phyloP scores from a whole-genome alignment of 2,888 invertebrate genomes.

The Carcina quercana region DNA sequence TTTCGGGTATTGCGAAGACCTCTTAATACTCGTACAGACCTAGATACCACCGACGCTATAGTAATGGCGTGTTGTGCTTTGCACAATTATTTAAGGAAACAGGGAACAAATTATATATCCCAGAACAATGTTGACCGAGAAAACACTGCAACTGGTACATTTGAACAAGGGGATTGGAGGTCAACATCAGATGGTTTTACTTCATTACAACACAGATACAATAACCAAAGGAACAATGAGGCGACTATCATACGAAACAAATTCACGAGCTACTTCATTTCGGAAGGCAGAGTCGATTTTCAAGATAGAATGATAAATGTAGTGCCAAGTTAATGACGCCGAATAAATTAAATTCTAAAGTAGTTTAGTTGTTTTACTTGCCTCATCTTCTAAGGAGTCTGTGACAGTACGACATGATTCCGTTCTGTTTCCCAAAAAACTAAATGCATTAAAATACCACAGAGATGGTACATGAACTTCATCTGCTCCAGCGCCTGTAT shows the following conservation, averaged over 20 bases:
- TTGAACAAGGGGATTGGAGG: not conserved
- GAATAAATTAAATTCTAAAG: not conserved
- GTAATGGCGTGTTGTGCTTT: not conserved
- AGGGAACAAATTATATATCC: not conserved
- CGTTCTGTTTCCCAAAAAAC: not conserved
- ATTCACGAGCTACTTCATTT: not conserved
- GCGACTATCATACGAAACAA: not conserved
- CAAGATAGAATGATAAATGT: not conserved
- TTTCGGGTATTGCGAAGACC: not conserved
- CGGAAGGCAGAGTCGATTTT: not conserved
- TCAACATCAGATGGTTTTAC: not conserved
- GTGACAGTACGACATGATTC: not conserved
- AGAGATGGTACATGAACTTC: no score
- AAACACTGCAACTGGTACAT: not conserved
- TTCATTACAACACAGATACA: not conserved
- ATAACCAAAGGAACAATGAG: not conserved
- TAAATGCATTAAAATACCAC: slow-evolving; percentile 1
- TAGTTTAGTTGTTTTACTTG: not conserved
- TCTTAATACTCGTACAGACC: not conserved
- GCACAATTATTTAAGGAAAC: slow-evolving; percentile 1
- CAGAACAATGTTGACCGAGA: not conserved
- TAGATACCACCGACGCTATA: not conserved
- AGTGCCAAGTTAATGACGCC: not conserved
- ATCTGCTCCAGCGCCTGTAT: no score
- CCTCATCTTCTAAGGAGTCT: not conserved